Percentiles rank a stretch among this genome's conserved stretches.
These are phyloP conservation scores for Orthosia gothica DNA, from an alignment of 2,888 invertebrate species.

Conservation along the genomic window DNA sequence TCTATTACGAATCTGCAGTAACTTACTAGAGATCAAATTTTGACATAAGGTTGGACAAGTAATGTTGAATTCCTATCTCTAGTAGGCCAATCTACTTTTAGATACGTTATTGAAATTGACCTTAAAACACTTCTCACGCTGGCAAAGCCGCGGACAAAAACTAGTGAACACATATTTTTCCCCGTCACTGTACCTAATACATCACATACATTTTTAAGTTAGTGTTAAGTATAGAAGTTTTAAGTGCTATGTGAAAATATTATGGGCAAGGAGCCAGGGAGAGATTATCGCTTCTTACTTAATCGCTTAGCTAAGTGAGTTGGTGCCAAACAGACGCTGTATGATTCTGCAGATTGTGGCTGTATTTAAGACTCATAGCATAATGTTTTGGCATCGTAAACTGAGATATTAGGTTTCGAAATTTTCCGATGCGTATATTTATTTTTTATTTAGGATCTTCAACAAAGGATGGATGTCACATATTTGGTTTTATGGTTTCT, in stretches of 20 bases:
- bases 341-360: slow-evolving; percentile 34
- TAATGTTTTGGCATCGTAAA: slow-evolving; percentile 15
- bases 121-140: no score
- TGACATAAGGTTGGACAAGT: no score
- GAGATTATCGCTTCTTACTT: slow-evolving; percentile 55
- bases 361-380: background rate
- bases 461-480: no score
- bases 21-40: no score
- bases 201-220: slow-evolving; percentile 57
- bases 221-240: slow-evolving; percentile 55
- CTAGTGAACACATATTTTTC: background rate
- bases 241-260: slow-evolving; percentile 43
- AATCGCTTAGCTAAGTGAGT: slow-evolving; percentile 45
- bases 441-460: no score
- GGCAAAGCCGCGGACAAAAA: no score
- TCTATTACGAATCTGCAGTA: no score
- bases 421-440: background rate
- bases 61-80: no score
- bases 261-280: slow-evolving; percentile 56
- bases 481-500: no score
- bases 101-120: no score
- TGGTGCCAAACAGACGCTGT: slow-evolving; percentile 51
- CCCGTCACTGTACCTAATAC: slow-evolving; percentile 28
- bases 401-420: background rate
- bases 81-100: no score